Percentiles rank a stretch among this genome's conserved stretches.
Conservation (phyloP, 2,113 vertebrate species). For the Oncorhynchus mykiss region DNA sequence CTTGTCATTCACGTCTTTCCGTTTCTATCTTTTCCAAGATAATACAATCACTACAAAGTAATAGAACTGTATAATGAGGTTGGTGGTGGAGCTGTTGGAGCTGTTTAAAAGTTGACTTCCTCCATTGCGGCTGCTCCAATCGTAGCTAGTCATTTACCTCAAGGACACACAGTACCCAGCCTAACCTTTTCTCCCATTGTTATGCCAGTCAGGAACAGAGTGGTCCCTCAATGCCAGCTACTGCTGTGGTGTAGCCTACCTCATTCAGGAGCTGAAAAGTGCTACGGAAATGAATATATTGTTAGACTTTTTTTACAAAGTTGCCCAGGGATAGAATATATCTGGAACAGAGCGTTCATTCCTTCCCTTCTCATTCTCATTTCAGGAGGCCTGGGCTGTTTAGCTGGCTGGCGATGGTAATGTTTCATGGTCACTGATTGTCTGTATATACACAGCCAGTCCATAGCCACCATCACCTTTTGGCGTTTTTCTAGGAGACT, state of each 20-base stretch:
- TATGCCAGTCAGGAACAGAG: too few species aligned
- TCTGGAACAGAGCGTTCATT: not conserved
- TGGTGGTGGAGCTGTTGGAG: conserved; percentile 8
- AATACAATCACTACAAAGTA: conserved; percentile 32
- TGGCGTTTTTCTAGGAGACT: too few species aligned
- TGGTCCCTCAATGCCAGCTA: too few species aligned
- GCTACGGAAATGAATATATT: not conserved
- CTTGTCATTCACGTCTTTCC: too few species aligned
- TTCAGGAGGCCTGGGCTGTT: not conserved
- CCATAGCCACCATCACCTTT: too few species aligned
- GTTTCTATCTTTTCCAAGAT: not conserved
- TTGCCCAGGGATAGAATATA: not conserved
- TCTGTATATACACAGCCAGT: not conserved
- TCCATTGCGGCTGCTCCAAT: conserved; percentile 17
- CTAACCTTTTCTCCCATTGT: too few species aligned
- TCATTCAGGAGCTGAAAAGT: not conserved
- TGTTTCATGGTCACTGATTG: conserved; percentile 7
- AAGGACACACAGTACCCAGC: too few species aligned
- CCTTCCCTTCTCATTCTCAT: not conserved
- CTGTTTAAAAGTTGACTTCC: conserved; percentile 31
- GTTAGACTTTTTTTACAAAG: not conserved
- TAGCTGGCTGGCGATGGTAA: not conserved
- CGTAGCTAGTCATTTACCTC: conserved; percentile 33
- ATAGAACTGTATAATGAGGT: not conserved
- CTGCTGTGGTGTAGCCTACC: too few species aligned